Conservation (phyloP, 2,797 vertebrate genomes). For the Pagetopsis macropterus region DNA sequence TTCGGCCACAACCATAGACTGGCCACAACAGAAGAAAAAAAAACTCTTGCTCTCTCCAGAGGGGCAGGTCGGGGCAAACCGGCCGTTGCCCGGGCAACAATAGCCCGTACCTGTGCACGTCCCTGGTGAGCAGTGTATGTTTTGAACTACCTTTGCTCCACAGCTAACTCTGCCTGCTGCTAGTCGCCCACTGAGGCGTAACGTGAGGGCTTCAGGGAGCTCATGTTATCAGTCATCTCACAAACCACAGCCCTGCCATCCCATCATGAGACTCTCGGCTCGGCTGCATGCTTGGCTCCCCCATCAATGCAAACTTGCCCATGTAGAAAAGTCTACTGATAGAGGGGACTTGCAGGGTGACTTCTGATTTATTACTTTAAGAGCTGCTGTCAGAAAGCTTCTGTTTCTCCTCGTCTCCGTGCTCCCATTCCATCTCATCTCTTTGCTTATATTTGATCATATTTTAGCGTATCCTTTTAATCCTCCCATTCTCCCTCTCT, state of each 20-base stretch:
- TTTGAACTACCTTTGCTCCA: slow-evolving; percentile 30
- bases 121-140: neutral
- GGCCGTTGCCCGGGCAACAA: too few relatives aligned
- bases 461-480: slow-evolving; percentile 58
- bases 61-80: too few relatives aligned
- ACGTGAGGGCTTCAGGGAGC: slow-evolving; percentile 61
- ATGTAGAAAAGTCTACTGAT: slow-evolving; percentile 74
- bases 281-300: slow-evolving; percentile 63
- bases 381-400: slow-evolving; percentile 51
- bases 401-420: slow-evolving; percentile 32
- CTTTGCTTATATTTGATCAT: slow-evolving; percentile 47
- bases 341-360: slow-evolving; percentile 57
- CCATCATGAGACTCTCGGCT: slow-evolving; percentile 66
- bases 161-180: slow-evolving; percentile 33
- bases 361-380: slow-evolving; percentile 67
- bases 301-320: slow-evolving; percentile 66
- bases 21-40: too few relatives aligned
- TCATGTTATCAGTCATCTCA: slow-evolving; percentile 70
- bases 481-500: slow-evolving; percentile 13
- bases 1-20: too few relatives aligned
- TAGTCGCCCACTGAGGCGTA: slow-evolving; percentile 66
- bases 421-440: slow-evolving; percentile 51
- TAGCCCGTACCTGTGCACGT: too few relatives aligned
- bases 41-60: too few relatives aligned
- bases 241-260: slow-evolving; percentile 54